Evolutionary conservation across 2,113 vertebrate species (phyloP), one percentile per base, ranked within the genome.

Genomic region (Aphyosemion australe): DNA sequence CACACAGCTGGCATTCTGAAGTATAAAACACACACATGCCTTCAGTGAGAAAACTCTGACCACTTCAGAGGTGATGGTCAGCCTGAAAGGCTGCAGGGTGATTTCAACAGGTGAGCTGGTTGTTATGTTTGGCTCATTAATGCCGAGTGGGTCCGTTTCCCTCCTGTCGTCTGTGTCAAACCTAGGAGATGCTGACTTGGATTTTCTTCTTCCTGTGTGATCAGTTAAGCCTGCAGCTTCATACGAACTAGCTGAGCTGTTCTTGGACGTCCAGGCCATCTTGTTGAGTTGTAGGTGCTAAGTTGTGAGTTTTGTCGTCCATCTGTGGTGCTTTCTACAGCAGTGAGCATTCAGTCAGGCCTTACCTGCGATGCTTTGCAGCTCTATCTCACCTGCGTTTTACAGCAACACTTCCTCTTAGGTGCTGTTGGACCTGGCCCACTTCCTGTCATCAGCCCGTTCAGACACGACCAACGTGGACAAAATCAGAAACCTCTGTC

Each of bases 361-460:
- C 21, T 20, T 15, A 26, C n/a, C 48, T 43, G 19, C 47, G 56
- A 42, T 8, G 6, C 58, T 11, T 32, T 51, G 43, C 43, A 45
- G 69, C 68, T 37, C 15, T 34, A 7, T 45, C 14, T 13, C 14
- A n/a, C 9, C 61, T 53, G 72, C 13, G 14, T 16, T 45, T 45
- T 45, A 45, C 43, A 45, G 43, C 43, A 63, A 53, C 3, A 0
- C 34, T 65, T 69, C 70, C 46, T 45, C 65, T 72, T 21, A 43
- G 72, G 73, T 74, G 59, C 83, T 69, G 41, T 65, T 48, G 31
- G 63, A 52, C 55, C 75, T 13, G 45, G 43, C 65, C 68, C 74
- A 12, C 50, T 3, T 72, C 58, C 70, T 43, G 55, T 54, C 51
- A 5, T n/a, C n/a, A 5, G n/a, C 61, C 50, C 1, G 31, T 46